Base-by-base conservation (phyloP, 1,140 invertebrate genomes). In the Bombus waltoni region DNA sequence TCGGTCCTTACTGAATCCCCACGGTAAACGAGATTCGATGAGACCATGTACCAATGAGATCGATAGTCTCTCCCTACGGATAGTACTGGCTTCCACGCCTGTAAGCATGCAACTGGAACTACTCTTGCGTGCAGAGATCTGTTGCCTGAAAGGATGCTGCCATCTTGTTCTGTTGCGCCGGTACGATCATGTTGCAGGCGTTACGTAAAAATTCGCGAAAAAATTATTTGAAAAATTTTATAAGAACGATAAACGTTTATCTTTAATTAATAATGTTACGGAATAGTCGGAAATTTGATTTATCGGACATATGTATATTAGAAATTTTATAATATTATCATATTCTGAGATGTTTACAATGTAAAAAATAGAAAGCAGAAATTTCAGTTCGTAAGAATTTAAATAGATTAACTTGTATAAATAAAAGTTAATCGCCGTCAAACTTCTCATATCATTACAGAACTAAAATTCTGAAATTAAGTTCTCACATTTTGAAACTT, bases 1-100 rank as follows among this genome's bases (percentile, higher is more conserved):
- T 68, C 65, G 81, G 87, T 88, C 88, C 88, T 90, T 78, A 76
- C 75, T 73, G 80, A 91, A 89, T 89, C 87, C 87, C 84, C 84
- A 73, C 79, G 74, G 86, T 91, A 91, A 92, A 92, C 92, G 92
- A 92, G 86, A 91, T 92, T 92, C 89, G 91, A 93, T 88, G 92
- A 89, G 91, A 90, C 85, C 86, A 79, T 86, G 88, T 90, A 90
- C 87, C 89, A 88, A 88, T 86, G 83, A 90, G 89, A 91, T 91
- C 89, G 89, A 90, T 90, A 90, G 88, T 90, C 79, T 75, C 81
- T 77, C 74, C 77, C 85, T 88, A 38, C 87, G 70, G 79, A 88
- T 81, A 66, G 79, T 81, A 82, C 81, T 76, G 87, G 79, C 81
- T 91, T 84, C 76, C 74, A 71, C 88, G 91, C 92, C 92, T 92